phyloP scores from a whole-genome alignment of 1,140 invertebrate species.

The Venturia canescens region DNA sequence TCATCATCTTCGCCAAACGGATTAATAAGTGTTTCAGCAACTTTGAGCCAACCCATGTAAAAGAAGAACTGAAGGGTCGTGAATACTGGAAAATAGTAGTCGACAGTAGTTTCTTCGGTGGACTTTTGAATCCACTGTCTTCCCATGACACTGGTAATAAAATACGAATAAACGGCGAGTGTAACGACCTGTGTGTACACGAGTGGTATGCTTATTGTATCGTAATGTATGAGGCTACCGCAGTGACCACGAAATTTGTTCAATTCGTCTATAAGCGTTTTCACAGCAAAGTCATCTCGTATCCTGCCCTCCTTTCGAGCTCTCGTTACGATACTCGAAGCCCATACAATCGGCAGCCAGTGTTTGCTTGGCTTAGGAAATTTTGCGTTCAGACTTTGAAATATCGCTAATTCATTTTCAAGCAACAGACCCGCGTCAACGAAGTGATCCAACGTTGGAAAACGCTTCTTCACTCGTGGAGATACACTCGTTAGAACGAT shows the following conservation, averaged over 20 bases:
- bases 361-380: constrained; percentile 93
- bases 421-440: constrained; percentile 93
- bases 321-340: constrained; percentile 90
- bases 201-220: constrained; percentile 94
- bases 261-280: constrained; percentile 92
- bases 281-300: constrained; percentile 94
- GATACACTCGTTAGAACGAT: constrained; percentile 91
- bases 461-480: constrained; percentile 93
- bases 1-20: constrained; percentile 96
- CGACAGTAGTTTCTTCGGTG: constrained; percentile 64
- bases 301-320: constrained; percentile 94
- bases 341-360: constrained; percentile 97
- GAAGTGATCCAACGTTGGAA: constrained; percentile 92
- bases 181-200: constrained; percentile 98
- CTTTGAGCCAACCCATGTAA: constrained; percentile 96
- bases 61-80: constrained; percentile 90
- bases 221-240: constrained; percentile 89
- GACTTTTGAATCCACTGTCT: constrained; percentile 85
- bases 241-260: constrained; percentile 92
- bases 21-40: constrained; percentile 90
- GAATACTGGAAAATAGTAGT: constrained; percentile 90
- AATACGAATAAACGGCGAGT: constrained; percentile 94
- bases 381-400: constrained; percentile 88
- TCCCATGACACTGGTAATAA: constrained; percentile 88
- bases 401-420: constrained; percentile 89